phyloP scores from a whole-genome alignment of 2,797 vertebrate species.

The Sebastes diploproa region DNA sequence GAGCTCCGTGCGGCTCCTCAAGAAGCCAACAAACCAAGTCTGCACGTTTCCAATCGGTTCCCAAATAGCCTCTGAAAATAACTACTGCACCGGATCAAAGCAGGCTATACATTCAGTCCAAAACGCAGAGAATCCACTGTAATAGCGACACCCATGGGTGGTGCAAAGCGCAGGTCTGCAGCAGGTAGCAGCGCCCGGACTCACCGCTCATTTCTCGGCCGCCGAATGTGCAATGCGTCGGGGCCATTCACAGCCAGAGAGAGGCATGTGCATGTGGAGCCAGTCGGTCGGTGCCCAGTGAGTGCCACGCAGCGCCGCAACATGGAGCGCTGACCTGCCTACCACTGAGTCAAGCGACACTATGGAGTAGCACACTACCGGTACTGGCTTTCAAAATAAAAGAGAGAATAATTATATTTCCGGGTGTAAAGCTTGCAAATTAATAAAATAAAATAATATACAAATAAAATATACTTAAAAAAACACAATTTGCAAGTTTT shows the following conservation, averaged over 20 bases:
- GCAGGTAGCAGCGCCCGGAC: slow-evolving; percentile 44
- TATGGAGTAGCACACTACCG: slow-evolving; percentile 4
- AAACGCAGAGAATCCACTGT: slow-evolving; percentile 30
- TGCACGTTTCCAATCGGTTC: slow-evolving; percentile 40
- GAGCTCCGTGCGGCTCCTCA: slow-evolving; percentile 52
- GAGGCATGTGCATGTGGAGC: slow-evolving; percentile 24
- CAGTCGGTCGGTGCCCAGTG: slow-evolving; percentile 61
- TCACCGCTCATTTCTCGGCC: slow-evolving; percentile 12
- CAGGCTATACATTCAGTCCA: slow-evolving; percentile 15
- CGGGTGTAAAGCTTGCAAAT: not conserved
- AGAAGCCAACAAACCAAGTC: not conserved
- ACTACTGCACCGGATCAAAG: slow-evolving; percentile 50
- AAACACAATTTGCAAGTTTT: no score
- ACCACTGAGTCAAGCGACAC: slow-evolving; percentile 38
- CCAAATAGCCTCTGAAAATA: slow-evolving; percentile 45
- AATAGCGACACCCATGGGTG: slow-evolving; percentile 55
- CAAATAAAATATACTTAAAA: no score
- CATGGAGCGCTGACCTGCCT: slow-evolving; percentile 61
- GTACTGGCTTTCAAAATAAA: slow-evolving; percentile 55
- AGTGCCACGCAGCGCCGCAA: slow-evolving; percentile 80
- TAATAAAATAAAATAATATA: not conserved
- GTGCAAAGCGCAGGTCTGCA: slow-evolving; percentile 39
- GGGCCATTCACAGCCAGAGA: slow-evolving; percentile 32
- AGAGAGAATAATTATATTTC: rapidly evolving
- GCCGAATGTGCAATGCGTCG: not conserved